Base-by-base conservation (phyloP, 2,797 vertebrate species). In the Columba guinea region DNA sequence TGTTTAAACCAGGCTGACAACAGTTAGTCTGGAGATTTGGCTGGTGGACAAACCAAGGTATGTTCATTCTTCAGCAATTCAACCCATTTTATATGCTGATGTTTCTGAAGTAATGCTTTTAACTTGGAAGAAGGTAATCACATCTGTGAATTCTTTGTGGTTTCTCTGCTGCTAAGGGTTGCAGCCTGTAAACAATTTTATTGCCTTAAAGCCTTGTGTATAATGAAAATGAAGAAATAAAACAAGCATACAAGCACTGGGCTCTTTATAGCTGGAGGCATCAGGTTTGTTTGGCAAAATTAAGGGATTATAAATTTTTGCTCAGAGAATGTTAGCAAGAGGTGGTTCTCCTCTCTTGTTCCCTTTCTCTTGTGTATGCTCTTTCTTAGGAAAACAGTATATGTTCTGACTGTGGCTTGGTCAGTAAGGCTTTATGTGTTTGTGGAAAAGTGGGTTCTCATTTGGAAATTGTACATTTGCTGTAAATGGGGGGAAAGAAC, bases 1-100 rank as follows among this genome's bases (percentile, higher is more conserved):
- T 96, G 91, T 97, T 96, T 95, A 71, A 89, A 93, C 53, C 63
- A 92, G 78, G 63, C 93, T 94, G 78, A 88, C 52, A 94, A 27
- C 62, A 67, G 30, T 67, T 94, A 21, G 11, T 94, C 64, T 90
- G 90, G 84, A 88, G 85, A 80, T 21, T 64, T 95, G 85, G 83
- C 93, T 85, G 9, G 13, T 93, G 73, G 89, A 83, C 90, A 93
- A 90, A 90, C 58, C 7, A 8, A 96, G 83, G 81, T 97, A 81
- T 70, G 64, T 94, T 92, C 44, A 51, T 95, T 97, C 83, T 89
- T 92, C 58, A 76, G 68, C 44, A 81, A 44, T 86, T 86, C 76
- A 70, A 37, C 51, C 30, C 30, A 19, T 74, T 86, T 82, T 91
- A 56, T 74, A 59, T 78, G 60, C 78, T 92, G 81, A 67, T 91